phyloP scores from a whole-genome alignment of 2,113 vertebrate genomes.

The Cavia aperea region DNA sequence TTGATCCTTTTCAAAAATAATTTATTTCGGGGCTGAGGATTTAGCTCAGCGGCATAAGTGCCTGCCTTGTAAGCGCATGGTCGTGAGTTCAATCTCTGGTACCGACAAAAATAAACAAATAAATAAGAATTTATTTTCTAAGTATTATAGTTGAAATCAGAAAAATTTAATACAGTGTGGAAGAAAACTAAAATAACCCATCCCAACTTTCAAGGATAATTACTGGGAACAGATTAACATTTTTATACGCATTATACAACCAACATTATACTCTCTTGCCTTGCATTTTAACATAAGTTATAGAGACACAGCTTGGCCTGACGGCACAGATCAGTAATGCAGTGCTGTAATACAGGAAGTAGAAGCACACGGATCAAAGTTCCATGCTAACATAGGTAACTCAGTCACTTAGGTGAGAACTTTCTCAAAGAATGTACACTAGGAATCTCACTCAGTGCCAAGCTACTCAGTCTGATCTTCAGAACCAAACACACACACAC shows the following conservation, averaged over 20 bases:
- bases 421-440: neutral
- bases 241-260: neutral
- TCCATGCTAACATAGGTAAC: neutral
- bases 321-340: neutral
- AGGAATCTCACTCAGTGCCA: neutral
- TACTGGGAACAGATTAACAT: neutral
- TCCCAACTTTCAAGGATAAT: neutral
- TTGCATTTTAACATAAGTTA: neutral
- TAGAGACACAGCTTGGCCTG: neutral
- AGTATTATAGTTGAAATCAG: neutral
- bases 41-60: too few species aligned
- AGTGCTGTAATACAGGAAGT: neutral
- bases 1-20: conserved; percentile 3
- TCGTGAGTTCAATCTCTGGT: too few species aligned
- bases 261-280: neutral
- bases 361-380: neutral
- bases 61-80: too few species aligned
- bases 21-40: neutral
- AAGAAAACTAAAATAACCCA: conserved; percentile 6
- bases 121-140: neutral
- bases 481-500: neutral
- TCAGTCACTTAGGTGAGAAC: neutral
- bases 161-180: neutral
- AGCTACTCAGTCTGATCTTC: neutral
- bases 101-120: too few species aligned